These are phyloP conservation scores for Camponotus floridanus DNA, from an alignment of 1,140 invertebrate genomes.

Conservation along the genomic window DNA sequence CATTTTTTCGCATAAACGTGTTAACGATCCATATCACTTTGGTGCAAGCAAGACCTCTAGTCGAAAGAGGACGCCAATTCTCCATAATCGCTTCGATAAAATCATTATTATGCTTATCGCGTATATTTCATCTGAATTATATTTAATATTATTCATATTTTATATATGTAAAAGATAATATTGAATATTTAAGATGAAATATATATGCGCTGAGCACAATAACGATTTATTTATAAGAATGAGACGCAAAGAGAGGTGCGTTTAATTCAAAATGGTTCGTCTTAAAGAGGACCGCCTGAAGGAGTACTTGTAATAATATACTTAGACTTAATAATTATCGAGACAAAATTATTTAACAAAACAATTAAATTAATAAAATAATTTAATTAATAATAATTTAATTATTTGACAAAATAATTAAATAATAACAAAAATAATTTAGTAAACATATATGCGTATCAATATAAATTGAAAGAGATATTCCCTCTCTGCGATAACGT, in stretches of 20 bases:
- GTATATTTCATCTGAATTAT: neutral
- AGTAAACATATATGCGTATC: neutral
- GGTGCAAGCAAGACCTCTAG: neutral
- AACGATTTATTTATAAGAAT: neutral
- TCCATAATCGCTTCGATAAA: neutral
- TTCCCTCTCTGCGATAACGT: neutral
- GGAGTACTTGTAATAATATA: too few relatives aligned
- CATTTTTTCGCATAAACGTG: too few relatives aligned
- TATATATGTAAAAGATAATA: too few relatives aligned
- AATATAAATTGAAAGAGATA: neutral
- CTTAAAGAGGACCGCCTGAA: neutral
- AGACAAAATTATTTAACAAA: too few relatives aligned
- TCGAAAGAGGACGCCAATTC: neutral
- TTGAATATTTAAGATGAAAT: too few relatives aligned
- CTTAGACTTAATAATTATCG: slow-evolving; percentile 17
- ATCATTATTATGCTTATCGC: neutral
- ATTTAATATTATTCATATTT: neutral
- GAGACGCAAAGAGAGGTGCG: too few relatives aligned
- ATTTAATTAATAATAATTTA: too few relatives aligned
- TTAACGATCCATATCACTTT: too few relatives aligned
- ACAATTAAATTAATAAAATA: too few relatives aligned
- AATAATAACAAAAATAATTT: too few relatives aligned
- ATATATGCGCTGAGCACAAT: too few relatives aligned
- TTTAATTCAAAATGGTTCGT: neutral
- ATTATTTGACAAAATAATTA: too few relatives aligned